Evolutionary conservation across 1,140 invertebrate species (phyloP).

Genomic region (Sitobion miscanthi): DNA sequence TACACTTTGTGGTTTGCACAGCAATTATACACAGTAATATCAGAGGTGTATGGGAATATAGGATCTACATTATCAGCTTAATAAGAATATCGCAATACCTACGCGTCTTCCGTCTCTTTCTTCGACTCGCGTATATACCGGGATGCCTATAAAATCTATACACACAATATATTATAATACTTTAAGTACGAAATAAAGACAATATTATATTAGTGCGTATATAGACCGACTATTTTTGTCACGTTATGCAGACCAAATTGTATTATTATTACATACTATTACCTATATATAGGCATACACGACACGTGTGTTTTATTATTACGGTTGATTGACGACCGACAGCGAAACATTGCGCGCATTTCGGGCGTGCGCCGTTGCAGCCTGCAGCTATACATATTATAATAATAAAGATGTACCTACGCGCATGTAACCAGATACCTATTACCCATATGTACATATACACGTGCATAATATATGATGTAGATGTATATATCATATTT

Average conservation of each 20-base stretch:
- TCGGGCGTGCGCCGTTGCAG: background rate
- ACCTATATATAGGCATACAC: background rate
- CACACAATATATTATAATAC: no score
- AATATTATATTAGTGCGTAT: background rate
- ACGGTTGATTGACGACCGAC: background rate
- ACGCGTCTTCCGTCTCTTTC: background rate
- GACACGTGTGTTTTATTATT: background rate
- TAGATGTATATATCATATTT: background rate
- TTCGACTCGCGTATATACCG: background rate
- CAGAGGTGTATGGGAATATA: background rate
- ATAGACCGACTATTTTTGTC: background rate
- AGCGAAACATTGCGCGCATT: background rate
- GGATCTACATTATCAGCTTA: background rate
- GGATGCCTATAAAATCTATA: no score
- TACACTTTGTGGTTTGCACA: background rate
- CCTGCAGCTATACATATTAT: background rate
- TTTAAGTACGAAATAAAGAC: background rate
- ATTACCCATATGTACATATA: background rate
- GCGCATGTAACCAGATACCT: conserved; percentile 13
- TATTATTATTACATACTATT: background rate
- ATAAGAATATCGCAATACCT: background rate
- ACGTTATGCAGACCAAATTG: background rate
- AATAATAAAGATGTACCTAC: background rate
- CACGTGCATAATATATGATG: background rate
- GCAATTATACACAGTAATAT: background rate